phyloP scores from a whole-genome alignment of 2,888 invertebrate species.

The Apamea sordens region DNA sequence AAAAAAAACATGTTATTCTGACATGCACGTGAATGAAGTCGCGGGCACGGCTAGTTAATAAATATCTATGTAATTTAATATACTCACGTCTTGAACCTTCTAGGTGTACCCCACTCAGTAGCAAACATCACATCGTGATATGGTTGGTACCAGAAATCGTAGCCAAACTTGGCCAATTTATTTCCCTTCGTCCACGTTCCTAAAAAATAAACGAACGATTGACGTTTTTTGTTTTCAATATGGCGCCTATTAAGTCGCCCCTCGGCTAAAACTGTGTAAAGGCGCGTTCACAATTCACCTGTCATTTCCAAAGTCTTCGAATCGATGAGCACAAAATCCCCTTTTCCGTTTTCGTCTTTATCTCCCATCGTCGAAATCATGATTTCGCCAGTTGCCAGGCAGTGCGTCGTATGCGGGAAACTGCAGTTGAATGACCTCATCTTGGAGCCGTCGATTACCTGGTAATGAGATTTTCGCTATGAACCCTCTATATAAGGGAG shows the following conservation, averaged over 20 bases:
- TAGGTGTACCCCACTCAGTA: slow-evolving; percentile 98
- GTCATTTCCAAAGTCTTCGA: slow-evolving; percentile 94
- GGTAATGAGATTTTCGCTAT: slow-evolving; percentile 83
- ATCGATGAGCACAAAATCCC: slow-evolving; percentile 97
- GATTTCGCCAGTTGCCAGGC: slow-evolving; percentile 97
- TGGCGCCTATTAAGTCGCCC: slow-evolving; percentile 39
- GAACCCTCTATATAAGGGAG: slow-evolving; percentile 74
- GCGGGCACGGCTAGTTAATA: too few species aligned
- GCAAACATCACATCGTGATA: slow-evolving; percentile 97
- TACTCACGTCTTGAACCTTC: slow-evolving; percentile 92
- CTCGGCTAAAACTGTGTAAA: slow-evolving; percentile 63
- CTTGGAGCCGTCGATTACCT: slow-evolving; percentile 95
- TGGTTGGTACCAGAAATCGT: slow-evolving; percentile 99
- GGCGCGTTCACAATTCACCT: slow-evolving; percentile 84
- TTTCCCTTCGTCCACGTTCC: slow-evolving; percentile 94
- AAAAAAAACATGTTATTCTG: too few species aligned
- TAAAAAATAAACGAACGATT: slow-evolving; percentile 71
- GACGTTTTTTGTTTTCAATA: slow-evolving; percentile 41
- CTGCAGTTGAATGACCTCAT: slow-evolving; percentile 94
- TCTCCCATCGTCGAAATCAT: slow-evolving; percentile 99
- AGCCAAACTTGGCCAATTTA: slow-evolving; percentile 94
- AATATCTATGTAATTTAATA: neutral
- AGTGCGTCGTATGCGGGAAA: slow-evolving; percentile 98
- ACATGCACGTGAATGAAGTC: too few species aligned
- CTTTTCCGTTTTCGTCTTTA: slow-evolving; percentile 94